Evolutionary conservation across 2,113 vertebrate genomes (phyloP), one percentile per base, ranked within the genome.

Genomic region (Rhinichthys klamathensis): DNA sequence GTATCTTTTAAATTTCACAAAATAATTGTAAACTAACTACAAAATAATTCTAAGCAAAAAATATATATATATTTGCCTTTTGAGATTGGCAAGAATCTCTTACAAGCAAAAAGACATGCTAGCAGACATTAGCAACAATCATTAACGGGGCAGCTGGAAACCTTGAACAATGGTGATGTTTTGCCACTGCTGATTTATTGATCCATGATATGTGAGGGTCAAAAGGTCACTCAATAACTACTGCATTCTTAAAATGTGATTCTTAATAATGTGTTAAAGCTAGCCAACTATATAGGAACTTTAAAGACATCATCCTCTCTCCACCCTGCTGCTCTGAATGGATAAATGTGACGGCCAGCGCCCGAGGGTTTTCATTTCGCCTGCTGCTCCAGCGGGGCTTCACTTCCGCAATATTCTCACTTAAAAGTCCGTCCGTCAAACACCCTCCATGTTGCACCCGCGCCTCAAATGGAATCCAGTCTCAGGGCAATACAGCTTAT

Each of bases 401-500:
- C 84, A 79, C 61, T 79, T 78, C 35, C 41, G 35, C 74, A 78
- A 78, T 69, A 85, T 79, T 79, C 84, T 77, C 84, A 79, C 84
- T 79, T 85, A 78, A 79, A 85, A 60, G 75, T 70, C 65, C 10
- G 65, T 85, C 76, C 69, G 32, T 56, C 75, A 56, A 46, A 79
- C 77, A 74, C 67, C 65, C 65, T 73, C 67, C 25, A 60, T 85
- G 77, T 63, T 56, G 5, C 67, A 74, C 51, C 41, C 56, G 5
- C 27, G 0, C n/a, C 54, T 46, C 84, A 85, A 85, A 74, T 73
- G 54, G 77, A 85, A 81, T 85, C 65, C 12, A 35, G 67, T 85
- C 84, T 85, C 69, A 70, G 58, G 84, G 84, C 67, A 74, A 73
- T 85, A 61, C 78, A 84, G 82, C 38, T 60, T 74, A 74, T 74